Percentiles rank a stretch among this genome's conserved stretches.
phyloP scores from a whole-genome alignment of 2,797 vertebrate species.

The Pangasius macronema region DNA sequence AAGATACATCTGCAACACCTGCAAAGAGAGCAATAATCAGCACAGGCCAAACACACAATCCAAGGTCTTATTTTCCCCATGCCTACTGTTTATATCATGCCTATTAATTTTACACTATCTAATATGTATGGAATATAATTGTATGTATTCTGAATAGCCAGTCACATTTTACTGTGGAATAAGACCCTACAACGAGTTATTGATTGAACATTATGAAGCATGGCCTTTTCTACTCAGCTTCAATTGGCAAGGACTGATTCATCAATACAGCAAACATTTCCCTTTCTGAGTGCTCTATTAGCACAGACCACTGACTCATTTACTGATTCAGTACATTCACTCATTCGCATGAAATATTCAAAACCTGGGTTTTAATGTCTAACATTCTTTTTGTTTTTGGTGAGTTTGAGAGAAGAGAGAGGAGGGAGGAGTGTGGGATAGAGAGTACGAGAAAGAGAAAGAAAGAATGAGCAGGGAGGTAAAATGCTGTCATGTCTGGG shows the following conservation, averaged over 20 bases:
- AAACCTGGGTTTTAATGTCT: constrained; percentile 23
- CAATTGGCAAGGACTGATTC: constrained; percentile 10
- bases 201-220: constrained; percentile 38
- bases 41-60: background rate
- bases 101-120: background rate
- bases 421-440: background rate
- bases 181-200: constrained; percentile 26
- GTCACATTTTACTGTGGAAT: constrained; percentile 6
- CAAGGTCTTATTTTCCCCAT: background rate
- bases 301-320: constrained; percentile 22
- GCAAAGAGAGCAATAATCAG: constrained; percentile 48
- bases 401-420: background rate
- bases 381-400: background rate
- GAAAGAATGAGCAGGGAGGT: constrained; percentile 5
- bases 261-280: constrained; percentile 40
- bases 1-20: constrained; percentile 99
- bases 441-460: background rate
- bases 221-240: constrained; percentile 29
- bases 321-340: constrained; percentile 21
- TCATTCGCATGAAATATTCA: constrained; percentile 33
- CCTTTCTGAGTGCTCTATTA: constrained; percentile 25
- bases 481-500: background rate
- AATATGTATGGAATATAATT: background rate
- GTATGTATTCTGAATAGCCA: background rate
- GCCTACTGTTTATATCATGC: background rate